These are phyloP conservation scores for Drosophila rellima DNA, from an alignment of 2,888 invertebrate genomes.

Conservation along the genomic window DNA sequence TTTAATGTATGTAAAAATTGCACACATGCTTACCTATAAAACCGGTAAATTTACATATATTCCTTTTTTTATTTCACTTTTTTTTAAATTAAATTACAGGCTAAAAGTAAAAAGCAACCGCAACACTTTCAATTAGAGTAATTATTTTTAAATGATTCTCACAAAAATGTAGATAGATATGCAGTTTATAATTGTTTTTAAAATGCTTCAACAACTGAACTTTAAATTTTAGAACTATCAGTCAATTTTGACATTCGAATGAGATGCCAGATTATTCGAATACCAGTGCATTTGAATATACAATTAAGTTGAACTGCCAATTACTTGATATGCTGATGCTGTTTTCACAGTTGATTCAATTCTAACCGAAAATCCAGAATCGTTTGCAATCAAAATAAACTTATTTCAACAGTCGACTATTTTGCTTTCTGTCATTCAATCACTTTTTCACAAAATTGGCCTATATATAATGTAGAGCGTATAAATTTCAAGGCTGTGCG, in stretches of 20 bases:
- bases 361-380: slow-evolving; percentile 24
- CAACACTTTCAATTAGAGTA: slow-evolving; percentile 48
- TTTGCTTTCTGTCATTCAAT: slow-evolving; percentile 10
- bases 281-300: slow-evolving; percentile 72
- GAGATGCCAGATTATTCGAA: slow-evolving; percentile 13
- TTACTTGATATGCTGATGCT: slow-evolving; percentile 61
- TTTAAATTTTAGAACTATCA: slow-evolving; percentile 6
- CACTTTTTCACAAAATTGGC: slow-evolving; percentile 5
- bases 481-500: slow-evolving; percentile 1
- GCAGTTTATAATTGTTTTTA: slow-evolving; percentile 4
- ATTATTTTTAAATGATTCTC: slow-evolving; percentile 34
- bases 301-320: slow-evolving; percentile 75
- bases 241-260: background rate
- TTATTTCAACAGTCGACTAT: slow-evolving; percentile 13
- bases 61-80: background rate
- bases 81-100: slow-evolving; percentile 11
- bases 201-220: slow-evolving; percentile 10
- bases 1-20: slow-evolving; percentile 22
- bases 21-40: background rate
- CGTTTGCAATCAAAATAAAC: slow-evolving; percentile 44
- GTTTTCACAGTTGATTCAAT: slow-evolving; percentile 12
- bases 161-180: slow-evolving; percentile 20
- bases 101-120: slow-evolving; percentile 39
- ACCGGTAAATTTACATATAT: background rate
- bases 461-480: slow-evolving; percentile 2